Evolutionary conservation across 1,140 invertebrate genomes (phyloP), one percentile per base, ranked within the genome.

Genomic region (Euglossa dilemma): DNA sequence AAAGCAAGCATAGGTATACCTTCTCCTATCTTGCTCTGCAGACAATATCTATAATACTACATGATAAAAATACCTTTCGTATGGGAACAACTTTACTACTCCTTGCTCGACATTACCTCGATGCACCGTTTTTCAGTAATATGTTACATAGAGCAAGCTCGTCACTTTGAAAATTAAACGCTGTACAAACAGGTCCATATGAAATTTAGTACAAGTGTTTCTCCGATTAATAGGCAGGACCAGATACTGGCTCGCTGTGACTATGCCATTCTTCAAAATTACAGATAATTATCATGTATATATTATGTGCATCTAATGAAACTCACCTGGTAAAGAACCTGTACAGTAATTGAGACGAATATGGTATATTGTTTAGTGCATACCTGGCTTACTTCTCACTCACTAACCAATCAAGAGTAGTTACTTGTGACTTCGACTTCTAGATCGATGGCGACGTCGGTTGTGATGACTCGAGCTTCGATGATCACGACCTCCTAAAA

Each of bases 321-420:
- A 94, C 94, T 94, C 93, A 94, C 94, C 94, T 94, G 92, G 80
- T 89, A 91, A 87, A 92, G 87, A 93, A 94, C 92, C 93, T 94
- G 94, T 94, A 94, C 91, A 94, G 91, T 93, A 93, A 94, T 93
- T 94, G 94, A 93, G 92, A 94, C 92, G 93, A 93, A 93, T 93
- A 94, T 91, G 91, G 90, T 94, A 93, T 89, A 93, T 92, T 87
- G 84, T 93, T 92, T 93, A 91, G 90, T 94, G 93, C 94, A 94
- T 94, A 94, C 94, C 94, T 94, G 93, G 91, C 78, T 93, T 88
- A 91, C 85, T 94, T 92, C 93, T 94, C 93, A 94, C 92, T 94
- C 94, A 94, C 94, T 94, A 94, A 94, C 94, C 93, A 94, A 94
- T 94, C 94, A 94, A 94, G 94, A 92, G 92, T 93, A 91, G 93